phyloP scores from a whole-genome alignment of 2,797 vertebrate genomes.

The Limnodromus scolopaceus region DNA sequence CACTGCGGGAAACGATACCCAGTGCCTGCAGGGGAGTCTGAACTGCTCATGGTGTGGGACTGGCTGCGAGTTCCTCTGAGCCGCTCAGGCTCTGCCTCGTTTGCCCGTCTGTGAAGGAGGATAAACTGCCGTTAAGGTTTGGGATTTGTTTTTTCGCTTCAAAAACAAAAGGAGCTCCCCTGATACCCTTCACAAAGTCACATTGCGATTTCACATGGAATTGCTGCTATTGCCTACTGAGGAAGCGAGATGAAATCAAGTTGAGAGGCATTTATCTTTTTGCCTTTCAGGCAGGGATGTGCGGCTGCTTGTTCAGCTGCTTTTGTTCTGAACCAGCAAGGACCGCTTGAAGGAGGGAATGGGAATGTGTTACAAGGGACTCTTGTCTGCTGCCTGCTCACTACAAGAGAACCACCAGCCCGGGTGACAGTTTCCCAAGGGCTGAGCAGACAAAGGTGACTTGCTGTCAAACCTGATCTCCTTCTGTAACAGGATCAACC shows the following conservation, averaged over 20 bases:
- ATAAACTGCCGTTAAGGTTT: background rate
- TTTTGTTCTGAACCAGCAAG: background rate
- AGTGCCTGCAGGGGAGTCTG: too few species aligned
- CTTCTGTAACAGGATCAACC: background rate
- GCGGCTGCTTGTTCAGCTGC: background rate
- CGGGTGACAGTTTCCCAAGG: accelerated
- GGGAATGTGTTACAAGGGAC: background rate
- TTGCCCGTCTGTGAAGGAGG: background rate
- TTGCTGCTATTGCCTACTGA: background rate
- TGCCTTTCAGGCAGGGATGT: background rate
- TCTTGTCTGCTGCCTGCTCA: background rate
- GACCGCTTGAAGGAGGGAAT: background rate
- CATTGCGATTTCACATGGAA: background rate
- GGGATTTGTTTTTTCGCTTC: background rate
- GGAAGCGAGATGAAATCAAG: background rate
- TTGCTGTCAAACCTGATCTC: background rate
- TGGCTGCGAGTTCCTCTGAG: background rate
- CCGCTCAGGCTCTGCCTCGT: accelerated
- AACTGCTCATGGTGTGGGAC: accelerated
- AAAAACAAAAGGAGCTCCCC: background rate
- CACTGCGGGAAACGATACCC: background rate
- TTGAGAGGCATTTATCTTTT: background rate
- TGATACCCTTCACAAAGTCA: background rate
- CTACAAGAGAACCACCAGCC: accelerated
- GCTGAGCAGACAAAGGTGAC: background rate